Percentiles rank a stretch among this genome's conserved stretches.
Evolutionary conservation across 1,140 invertebrate species (phyloP).

Genomic region (Protaetia brevitarsis): DNA sequence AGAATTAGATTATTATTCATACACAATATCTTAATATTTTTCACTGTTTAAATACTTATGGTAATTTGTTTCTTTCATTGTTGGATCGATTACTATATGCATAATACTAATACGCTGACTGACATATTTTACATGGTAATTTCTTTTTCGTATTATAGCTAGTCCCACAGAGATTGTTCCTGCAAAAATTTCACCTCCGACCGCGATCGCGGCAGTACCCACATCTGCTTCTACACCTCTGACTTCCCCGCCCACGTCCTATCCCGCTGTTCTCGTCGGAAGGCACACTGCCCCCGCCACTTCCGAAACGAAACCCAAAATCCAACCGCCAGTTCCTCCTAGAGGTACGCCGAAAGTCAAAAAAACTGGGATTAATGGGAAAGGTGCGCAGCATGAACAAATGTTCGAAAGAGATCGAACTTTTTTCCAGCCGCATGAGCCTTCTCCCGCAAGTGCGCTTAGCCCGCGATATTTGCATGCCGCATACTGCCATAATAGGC

Average conservation of each 20-base stretch:
- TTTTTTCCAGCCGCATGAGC: not conserved
- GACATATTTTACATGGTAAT: too few relatives aligned
- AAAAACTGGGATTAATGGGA: slow-evolving; percentile 48
- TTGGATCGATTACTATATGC: too few relatives aligned
- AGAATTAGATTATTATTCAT: too few relatives aligned
- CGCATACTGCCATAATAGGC: not conserved
- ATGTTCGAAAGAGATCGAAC: not conserved
- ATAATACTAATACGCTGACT: too few relatives aligned
- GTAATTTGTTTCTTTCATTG: too few relatives aligned
- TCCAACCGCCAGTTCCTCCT: slow-evolving; percentile 78
- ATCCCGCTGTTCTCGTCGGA: slow-evolving; percentile 52
- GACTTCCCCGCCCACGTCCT: slow-evolving; percentile 56
- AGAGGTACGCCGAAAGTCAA: slow-evolving; percentile 69
- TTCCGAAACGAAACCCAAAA: slow-evolving; percentile 58
- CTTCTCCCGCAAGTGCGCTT: not conserved
- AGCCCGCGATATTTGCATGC: not conserved
- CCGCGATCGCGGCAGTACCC: slow-evolving; percentile 49
- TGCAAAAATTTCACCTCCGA: slow-evolving; percentile 36
- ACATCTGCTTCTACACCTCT: slow-evolving; percentile 55
- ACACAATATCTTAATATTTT: too few relatives aligned
- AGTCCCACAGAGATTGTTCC: slow-evolving; percentile 35
- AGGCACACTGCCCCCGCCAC: slow-evolving; percentile 40
- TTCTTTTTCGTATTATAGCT: slow-evolving; percentile 12
- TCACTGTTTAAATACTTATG: too few relatives aligned
- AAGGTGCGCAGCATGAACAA: slow-evolving; percentile 41